Evolutionary conservation across 2,888 invertebrate genomes (phyloP).

Genomic region (Netelia virgata): DNA sequence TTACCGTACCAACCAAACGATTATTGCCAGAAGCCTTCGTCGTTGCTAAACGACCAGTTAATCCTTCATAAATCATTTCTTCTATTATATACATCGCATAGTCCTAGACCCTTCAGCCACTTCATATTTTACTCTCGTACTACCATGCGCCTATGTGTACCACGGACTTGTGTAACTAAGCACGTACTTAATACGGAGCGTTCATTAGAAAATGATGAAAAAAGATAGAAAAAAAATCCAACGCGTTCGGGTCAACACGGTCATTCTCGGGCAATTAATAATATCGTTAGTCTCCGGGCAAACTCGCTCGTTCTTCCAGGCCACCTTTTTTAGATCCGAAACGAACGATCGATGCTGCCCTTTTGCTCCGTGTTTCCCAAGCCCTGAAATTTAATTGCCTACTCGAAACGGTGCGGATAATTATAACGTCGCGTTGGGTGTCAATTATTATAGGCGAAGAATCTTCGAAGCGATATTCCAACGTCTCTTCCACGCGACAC

Average conservation of each 20-base stretch:
- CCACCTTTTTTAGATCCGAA: neutral
- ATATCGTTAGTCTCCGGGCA: constrained; percentile 8
- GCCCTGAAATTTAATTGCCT: constrained; percentile 61
- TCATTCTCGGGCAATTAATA: constrained; percentile 53
- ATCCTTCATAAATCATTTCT: constrained; percentile 64
- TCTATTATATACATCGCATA: constrained; percentile 41
- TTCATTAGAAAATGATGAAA: neutral
- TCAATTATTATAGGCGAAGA: constrained; percentile 60
- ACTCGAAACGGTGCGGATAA: constrained; percentile 56
- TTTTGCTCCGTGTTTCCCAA: constrained; percentile 3
- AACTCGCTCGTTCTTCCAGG: neutral
- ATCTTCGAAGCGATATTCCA: constrained; percentile 11
- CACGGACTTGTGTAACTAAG: constrained; percentile 22
- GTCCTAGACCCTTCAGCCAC: constrained; percentile 52
- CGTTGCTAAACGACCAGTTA: constrained; percentile 57
- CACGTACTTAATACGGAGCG: constrained; percentile 17
- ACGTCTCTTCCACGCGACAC: constrained; percentile 4
- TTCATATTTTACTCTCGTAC: constrained; percentile 20
- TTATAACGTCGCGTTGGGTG: constrained; percentile 56
- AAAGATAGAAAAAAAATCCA: constrained; percentile 1
- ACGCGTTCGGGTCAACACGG: constrained; percentile 1
- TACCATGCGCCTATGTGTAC: constrained; percentile 5
- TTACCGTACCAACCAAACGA: constrained; percentile 46
- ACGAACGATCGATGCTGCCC: neutral
- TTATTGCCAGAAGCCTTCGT: constrained; percentile 43